Evolutionary conservation across 1,140 invertebrate species (phyloP).

Genomic region (Triops cancriformis): DNA sequence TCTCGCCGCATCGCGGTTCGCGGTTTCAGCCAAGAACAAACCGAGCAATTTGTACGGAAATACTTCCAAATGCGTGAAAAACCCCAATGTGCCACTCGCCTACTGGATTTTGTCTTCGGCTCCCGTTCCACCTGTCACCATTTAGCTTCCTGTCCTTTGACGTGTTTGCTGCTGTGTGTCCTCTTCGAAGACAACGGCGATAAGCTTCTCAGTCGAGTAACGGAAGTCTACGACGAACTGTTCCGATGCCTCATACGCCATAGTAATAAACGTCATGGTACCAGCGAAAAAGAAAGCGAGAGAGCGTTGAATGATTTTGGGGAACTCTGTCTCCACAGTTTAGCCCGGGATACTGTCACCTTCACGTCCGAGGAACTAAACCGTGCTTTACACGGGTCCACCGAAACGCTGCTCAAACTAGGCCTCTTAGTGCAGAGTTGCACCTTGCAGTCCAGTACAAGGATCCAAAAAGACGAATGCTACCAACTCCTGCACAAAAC

Average conservation of each 20-base stretch:
- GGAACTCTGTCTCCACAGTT: constrained; percentile 31
- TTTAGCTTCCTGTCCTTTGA: constrained; percentile 32
- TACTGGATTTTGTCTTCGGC: constrained; percentile 29
- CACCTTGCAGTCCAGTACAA: not conserved
- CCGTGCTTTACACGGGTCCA: not conserved
- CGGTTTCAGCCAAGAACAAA: constrained; percentile 31
- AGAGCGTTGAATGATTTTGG: constrained; percentile 32
- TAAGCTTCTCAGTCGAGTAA: constrained; percentile 24
- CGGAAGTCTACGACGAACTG: constrained; percentile 27
- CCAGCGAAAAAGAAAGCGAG: constrained; percentile 27
- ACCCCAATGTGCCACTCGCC: constrained; percentile 27
- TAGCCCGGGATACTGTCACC: constrained; percentile 29
- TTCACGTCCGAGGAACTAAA: constrained; percentile 32
- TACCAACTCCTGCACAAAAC: constrained; percentile 27
- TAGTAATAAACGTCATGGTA: not conserved
- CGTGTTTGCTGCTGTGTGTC: constrained; percentile 34
- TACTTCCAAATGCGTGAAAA: constrained; percentile 31
- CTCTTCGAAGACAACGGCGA: constrained; percentile 32
- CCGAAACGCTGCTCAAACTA: constrained; percentile 27
- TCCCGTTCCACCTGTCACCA: constrained; percentile 29
- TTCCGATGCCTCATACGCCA: constrained; percentile 26
- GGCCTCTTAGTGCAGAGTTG: constrained; percentile 26
- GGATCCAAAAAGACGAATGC: constrained; percentile 25
- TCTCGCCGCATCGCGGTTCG: constrained; percentile 31
- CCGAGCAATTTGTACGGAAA: constrained; percentile 23